Evolutionary conservation across 2,113 vertebrate species (phyloP), one percentile per base, ranked within the genome.

Genomic region (Sakesphorus luctuosus): DNA sequence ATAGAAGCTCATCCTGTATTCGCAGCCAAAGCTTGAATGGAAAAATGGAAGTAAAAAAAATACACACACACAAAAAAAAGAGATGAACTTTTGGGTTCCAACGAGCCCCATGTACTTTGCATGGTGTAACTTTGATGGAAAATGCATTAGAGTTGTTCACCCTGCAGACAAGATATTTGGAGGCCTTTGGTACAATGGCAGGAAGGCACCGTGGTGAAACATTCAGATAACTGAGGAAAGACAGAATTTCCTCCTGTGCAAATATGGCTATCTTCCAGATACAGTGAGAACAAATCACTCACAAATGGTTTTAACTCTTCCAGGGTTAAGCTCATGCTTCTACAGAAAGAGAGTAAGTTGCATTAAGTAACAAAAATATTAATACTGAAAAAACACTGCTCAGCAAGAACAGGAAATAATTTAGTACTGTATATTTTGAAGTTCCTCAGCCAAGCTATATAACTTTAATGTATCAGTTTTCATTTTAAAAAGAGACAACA

Each of bases 121-220:
- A 76, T 43, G 78, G 94, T 67, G 87, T 94, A 79, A 69, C 84
- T 91, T 69, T 28, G 92, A 96, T 92, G 97, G 97, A 95, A 98
- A 98, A 96, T 6, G 75, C 94, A 72, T 96, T 92, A 87, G 84
- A 94, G 91, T 75, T 95, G 89, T 91, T 94, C 92, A 71, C 90
- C 90, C 94, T 29, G 59, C 36, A 79, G 94, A 96, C 95, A 89
- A 94, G 81, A 43, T 91, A 87, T 96, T 95, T 84, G 95, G 68
- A 84, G 65, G 78, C 94, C 95, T 97, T 97, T 95, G 97, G 95
- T 98, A 98, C 97, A 98, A 97, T 97, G 87, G 96, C 98, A 98
- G 98, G 98, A 98, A 98, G 98, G 98, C 98, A 98, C 98, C 97
- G 97, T 89, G 97, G 97, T 98, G 79, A 97, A 97, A 97, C 98